These are phyloP conservation scores for Axea sp. DNA, from an alignment of 2,888 invertebrate genomes.

Conservation along the genomic window DNA sequence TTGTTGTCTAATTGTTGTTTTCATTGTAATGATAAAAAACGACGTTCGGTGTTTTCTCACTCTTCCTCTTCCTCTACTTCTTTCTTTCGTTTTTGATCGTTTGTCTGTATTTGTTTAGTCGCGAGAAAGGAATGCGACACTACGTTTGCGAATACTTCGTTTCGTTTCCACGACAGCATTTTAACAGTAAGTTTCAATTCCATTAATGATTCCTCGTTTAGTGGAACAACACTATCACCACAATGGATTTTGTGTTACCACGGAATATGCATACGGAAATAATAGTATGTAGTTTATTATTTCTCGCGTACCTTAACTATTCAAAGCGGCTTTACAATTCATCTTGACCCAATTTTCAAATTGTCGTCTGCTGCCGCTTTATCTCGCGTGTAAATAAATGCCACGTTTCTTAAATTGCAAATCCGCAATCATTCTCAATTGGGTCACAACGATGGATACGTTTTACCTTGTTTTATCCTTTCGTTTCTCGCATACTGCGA, in stretches of 20 bases:
- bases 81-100: background rate
- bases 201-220: constrained; percentile 20
- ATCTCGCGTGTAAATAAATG: constrained; percentile 56
- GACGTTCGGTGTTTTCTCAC: too few species aligned
- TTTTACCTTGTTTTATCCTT: constrained; percentile 18
- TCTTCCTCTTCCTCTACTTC: background rate
- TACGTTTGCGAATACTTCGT: too few species aligned
- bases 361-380: constrained; percentile 46
- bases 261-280: constrained; percentile 37
- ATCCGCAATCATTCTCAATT: constrained; percentile 49
- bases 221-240: constrained; percentile 11
- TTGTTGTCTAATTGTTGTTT: too few species aligned
- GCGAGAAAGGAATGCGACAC: too few species aligned
- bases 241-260: constrained; percentile 6
- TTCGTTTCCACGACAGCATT: too few species aligned
- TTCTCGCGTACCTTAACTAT: constrained; percentile 36
- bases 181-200: constrained; percentile 24
- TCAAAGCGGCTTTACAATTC: constrained; percentile 55
- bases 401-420: constrained; percentile 56
- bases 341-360: constrained; percentile 56
- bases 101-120: too few species aligned
- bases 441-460: constrained; percentile 43
- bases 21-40: too few species aligned
- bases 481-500: too few species aligned
- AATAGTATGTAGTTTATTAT: constrained; percentile 52